Conservation (phyloP, 1,140 invertebrate genomes). For the Megathymus violae region DNA sequence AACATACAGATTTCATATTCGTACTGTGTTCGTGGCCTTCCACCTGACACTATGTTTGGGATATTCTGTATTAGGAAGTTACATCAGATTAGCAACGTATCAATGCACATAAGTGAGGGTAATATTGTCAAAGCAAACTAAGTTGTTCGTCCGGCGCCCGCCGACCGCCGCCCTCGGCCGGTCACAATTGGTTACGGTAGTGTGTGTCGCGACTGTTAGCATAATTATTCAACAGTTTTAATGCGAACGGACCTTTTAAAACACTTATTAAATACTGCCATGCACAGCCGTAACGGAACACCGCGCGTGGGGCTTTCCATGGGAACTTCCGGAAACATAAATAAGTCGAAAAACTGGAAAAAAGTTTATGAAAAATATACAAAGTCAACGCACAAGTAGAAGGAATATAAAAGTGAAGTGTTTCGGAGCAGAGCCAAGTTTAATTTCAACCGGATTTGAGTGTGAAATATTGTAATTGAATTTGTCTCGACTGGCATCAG, state of each 20-base stretch:
- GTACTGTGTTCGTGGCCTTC: neutral
- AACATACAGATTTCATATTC: neutral
- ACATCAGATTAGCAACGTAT: neutral
- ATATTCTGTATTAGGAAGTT: neutral
- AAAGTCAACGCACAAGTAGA: neutral
- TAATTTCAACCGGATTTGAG: constrained; percentile 26
- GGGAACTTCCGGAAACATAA: neutral
- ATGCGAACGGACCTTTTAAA: neutral
- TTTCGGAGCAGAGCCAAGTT: constrained; percentile 9
- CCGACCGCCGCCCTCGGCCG: neutral
- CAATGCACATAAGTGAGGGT: neutral
- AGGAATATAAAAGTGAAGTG: constrained; percentile 2
- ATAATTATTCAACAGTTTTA: neutral
- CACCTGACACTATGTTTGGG: neutral
- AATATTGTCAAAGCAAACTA: neutral
- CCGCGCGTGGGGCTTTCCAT: neutral
- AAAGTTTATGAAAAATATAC: neutral
- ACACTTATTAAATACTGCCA: neutral
- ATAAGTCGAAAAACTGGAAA: neutral
- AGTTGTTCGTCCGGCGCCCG: neutral
- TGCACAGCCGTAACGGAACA: neutral
- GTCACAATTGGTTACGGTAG: neutral
- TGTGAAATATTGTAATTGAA: constrained; percentile 17
- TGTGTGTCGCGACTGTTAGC: neutral
- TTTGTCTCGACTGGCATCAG: neutral